Percentiles rank a stretch among this genome's conserved stretches.
These are phyloP conservation scores for Tetropium fuscum DNA, from an alignment of 2,888 invertebrate species.

Conservation along the genomic window DNA sequence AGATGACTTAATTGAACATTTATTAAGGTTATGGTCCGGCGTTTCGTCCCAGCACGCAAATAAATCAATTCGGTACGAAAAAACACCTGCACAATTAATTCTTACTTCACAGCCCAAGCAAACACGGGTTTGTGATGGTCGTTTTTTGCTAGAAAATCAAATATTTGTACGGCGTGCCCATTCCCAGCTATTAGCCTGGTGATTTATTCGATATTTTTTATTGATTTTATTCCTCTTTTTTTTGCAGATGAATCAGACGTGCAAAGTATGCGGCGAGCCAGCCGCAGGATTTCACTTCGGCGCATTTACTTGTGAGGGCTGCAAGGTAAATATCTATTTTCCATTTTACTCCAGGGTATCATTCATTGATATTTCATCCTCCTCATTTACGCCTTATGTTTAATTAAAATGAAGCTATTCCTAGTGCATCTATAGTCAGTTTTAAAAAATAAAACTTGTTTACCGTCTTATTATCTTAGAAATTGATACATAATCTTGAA, in stretches of 20 bases:
- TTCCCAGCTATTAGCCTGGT: neutral
- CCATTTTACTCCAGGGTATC: no score
- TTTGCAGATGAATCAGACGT: constrained; percentile 94
- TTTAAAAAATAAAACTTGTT: no score
- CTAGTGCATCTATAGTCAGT: no score
- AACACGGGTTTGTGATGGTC: neutral
- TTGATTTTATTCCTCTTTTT: constrained; percentile 16
- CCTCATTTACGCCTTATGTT: no score
- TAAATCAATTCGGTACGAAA: constrained; percentile 10
- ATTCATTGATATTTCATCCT: no score
- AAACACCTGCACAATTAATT: constrained; percentile 8
- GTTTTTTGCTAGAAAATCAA: neutral
- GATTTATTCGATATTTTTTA: neutral
- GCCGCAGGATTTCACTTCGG: constrained; percentile 97
- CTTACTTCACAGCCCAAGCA: neutral
- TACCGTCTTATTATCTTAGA: no score
- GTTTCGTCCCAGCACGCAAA: constrained; percentile 9
- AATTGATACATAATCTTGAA: no score
- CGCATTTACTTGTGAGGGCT: constrained; percentile 95
- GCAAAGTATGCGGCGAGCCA: constrained; percentile 95
- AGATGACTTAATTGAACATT: constrained; percentile 7
- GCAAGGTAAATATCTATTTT: constrained; percentile 79
- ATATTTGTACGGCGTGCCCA: neutral
- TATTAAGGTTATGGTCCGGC: constrained; percentile 14
- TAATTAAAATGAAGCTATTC: no score